Percentiles rank a stretch among this genome's conserved stretches.
These are phyloP conservation scores for Caradrina kadenii DNA, from an alignment of 2,888 invertebrate species.

Conservation along the genomic window DNA sequence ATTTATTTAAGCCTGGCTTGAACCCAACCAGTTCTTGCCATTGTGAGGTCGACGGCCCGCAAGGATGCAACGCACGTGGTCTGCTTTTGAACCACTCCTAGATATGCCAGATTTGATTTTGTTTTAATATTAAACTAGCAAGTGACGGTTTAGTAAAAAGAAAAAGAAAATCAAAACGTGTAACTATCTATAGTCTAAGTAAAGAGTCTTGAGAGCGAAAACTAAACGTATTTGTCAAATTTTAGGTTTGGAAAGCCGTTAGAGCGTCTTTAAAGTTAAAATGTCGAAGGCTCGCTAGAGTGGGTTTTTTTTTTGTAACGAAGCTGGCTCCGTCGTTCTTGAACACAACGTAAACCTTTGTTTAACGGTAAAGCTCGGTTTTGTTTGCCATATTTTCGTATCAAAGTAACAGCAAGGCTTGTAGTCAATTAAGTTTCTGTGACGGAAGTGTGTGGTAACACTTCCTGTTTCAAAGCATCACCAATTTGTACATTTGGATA, in stretches of 20 bases:
- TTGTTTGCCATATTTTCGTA: constrained; percentile 32
- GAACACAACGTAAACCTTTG: background rate
- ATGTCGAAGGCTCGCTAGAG: constrained; percentile 2
- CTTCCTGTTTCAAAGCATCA: constrained; percentile 38
- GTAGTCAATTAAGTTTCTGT: constrained; percentile 23
- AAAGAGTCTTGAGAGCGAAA: background rate
- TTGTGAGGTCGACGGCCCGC: constrained; percentile 57
- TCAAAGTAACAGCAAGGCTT: constrained; percentile 35
- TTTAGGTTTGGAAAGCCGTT: constrained; percentile 30
- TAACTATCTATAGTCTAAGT: background rate
- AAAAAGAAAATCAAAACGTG: background rate
- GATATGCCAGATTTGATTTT: constrained; percentile 16
- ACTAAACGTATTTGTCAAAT: constrained; percentile 28
- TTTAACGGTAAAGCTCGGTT: constrained; percentile 22
- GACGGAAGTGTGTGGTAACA: constrained; percentile 43
- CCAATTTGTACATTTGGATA: constrained; percentile 6
- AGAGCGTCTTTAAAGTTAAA: constrained; percentile 21
- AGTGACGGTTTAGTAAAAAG: background rate
- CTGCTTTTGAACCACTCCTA: constrained; percentile 47
- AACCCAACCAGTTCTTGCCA: constrained; percentile 53
- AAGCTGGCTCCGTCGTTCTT: background rate
- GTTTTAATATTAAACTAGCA: constrained; percentile 24
- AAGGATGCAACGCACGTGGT: constrained; percentile 57
- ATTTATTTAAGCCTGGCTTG: constrained; percentile 29
- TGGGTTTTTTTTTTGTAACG: background rate